Percentiles rank a stretch among this genome's conserved stretches.
phyloP scores from a whole-genome alignment of 1,140 invertebrate genomes.

The Periplaneta americana region DNA sequence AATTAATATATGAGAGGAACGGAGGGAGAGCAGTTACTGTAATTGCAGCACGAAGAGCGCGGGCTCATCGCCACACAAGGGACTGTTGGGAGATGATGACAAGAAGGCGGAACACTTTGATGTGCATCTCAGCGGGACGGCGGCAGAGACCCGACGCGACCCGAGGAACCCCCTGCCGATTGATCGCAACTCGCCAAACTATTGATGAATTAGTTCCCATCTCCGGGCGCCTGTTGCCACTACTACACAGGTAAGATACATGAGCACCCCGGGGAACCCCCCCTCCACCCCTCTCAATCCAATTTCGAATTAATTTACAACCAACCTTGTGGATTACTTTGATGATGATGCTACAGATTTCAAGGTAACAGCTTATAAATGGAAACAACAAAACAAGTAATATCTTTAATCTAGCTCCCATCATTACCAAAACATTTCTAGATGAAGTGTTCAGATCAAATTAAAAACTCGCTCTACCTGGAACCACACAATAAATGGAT shows the following conservation, averaged over 20 bases:
- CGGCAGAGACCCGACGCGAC: not conserved
- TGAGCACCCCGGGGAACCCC: not conserved
- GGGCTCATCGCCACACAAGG: not conserved
- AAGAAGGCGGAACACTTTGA: not conserved
- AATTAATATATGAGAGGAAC: not conserved
- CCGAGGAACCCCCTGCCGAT: not conserved
- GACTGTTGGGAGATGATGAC: not conserved
- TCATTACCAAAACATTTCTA: not conserved
- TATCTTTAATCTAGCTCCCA: not conserved
- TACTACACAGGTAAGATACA: not conserved
- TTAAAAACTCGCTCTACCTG: not conserved
- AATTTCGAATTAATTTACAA: slow-evolving; percentile 18
- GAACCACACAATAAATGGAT: not conserved
- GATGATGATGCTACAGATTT: not conserved
- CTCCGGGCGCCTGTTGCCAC: no score
- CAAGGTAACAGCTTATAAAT: not conserved
- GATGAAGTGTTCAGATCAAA: not conserved
- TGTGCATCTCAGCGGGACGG: not conserved
- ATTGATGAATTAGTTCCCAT: slow-evolving; percentile 15
- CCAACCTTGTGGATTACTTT: slow-evolving; percentile 1
- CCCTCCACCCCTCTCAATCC: not conserved
- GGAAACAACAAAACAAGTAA: not conserved
- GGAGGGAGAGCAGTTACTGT: not conserved
- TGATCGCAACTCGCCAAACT: slow-evolving; percentile 7
- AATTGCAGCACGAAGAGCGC: not conserved